These are phyloP conservation scores for Heliconius charithonia DNA, from an alignment of 2,888 invertebrate genomes.

Conservation along the genomic window DNA sequence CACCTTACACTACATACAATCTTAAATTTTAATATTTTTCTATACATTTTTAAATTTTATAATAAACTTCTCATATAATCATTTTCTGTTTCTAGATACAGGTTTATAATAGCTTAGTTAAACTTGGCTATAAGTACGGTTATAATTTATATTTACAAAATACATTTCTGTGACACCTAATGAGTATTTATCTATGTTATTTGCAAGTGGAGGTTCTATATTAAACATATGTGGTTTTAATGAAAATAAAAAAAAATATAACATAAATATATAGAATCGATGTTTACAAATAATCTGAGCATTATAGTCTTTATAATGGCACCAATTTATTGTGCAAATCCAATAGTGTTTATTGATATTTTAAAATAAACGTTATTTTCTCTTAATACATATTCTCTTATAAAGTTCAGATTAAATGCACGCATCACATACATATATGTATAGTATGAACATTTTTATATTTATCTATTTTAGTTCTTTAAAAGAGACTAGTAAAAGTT, in stretches of 20 bases:
- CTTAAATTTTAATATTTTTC: not conserved
- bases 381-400: not conserved
- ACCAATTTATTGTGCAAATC: not conserved
- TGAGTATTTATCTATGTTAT: constrained; percentile 58
- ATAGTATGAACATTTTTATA: not conserved
- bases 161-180: constrained; percentile 57
- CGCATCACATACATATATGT: not conserved
- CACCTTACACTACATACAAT: not conserved
- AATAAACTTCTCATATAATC: not conserved
- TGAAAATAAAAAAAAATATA: not conserved
- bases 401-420: not conserved
- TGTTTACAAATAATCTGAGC: not conserved
- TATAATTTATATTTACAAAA: constrained; percentile 71
- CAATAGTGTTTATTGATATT: not conserved
- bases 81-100: constrained; percentile 21
- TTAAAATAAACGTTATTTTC: not conserved
- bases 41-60: not conserved
- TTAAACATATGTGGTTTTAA: not conserved
- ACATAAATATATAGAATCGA: not conserved
- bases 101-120: constrained; percentile 37
- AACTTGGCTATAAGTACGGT: constrained; percentile 42
- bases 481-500: constrained; percentile 26
- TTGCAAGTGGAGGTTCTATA: constrained; percentile 11
- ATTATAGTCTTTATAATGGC: not conserved
- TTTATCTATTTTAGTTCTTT: constrained; percentile 10